Evolutionary conservation across 2,888 invertebrate genomes (phyloP), one percentile per base, ranked within the genome.

Genomic region (Stenoptilia bipunctidactyla): DNA sequence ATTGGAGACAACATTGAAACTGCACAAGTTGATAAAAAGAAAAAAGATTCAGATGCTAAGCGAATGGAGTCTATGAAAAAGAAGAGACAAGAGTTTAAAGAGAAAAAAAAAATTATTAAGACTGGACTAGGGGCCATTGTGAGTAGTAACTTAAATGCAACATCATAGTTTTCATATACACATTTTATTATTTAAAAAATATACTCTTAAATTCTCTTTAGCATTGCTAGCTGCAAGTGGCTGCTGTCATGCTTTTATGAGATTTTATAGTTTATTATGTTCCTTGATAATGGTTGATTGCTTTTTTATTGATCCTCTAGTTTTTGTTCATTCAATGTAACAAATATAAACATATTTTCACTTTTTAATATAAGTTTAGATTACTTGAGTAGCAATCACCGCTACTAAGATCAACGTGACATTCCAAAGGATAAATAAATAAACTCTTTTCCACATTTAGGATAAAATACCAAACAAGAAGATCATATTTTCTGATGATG

Each of bases 41-140:
- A 72, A 34, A 55, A 58, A 15, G 74, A 82, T 49, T 85, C 90
- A 1, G 89, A 91, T 50, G 71, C 83, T 43, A 92, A 90, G 61
- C 85, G 92, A 42, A 65, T 89, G 41, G 86, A 90, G 49, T 90
- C 92, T 0, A 68, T 92, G 42, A 86, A 83, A 46, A 86, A 87
- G 53, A 90, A 88, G 67, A 87, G 87, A 49, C 83, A 86, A 48
- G 84, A 85, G 20, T 91, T 90, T 49, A 85, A 85, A 61, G 76
- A 86, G 42, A 89, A 91, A 56, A 88, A 89, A 67, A 79, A 77
- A 38, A 69, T 87, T 6, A 89, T 92, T 34, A 87, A 90, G 66
- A 71, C 85, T 49, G 89, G 91, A 8, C 66, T 92, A 38, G 77
- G 85, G 37, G 79, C 80, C 45, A 75, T 89, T 56, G 90, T 90